Percentiles rank a stretch among this genome's conserved stretches.
phyloP scores from a whole-genome alignment of 2,113 vertebrate species.

The Coregonus clupeaformis region DNA sequence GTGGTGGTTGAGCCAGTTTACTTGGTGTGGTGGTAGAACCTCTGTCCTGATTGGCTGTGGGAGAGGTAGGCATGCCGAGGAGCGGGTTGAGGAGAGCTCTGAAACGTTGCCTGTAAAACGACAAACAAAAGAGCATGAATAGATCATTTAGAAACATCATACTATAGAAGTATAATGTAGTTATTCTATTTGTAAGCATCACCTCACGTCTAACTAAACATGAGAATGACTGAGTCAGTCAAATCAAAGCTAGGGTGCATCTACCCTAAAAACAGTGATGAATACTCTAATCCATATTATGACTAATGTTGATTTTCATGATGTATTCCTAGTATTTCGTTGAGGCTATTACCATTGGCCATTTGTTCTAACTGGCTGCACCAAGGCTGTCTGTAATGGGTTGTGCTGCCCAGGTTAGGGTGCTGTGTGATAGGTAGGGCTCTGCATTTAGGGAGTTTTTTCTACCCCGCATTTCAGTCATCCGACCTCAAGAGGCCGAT shows the following conservation, averaged over 20 bases:
- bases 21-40: constrained; percentile 86
- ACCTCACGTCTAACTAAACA: background rate
- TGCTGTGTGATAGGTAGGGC: too few species aligned
- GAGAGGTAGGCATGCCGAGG: constrained; percentile 83
- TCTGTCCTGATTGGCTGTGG: constrained; percentile 81
- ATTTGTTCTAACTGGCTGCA: too few species aligned
- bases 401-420: too few species aligned
- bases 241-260: background rate
- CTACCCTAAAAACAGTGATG: too few species aligned
- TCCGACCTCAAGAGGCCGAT: too few species aligned
- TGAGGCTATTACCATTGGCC: too few species aligned
- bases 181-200: background rate
- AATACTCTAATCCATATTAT: too few species aligned
- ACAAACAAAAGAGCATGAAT: background rate
- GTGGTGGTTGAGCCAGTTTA: constrained; percentile 32
- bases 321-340: too few species aligned
- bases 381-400: too few species aligned
- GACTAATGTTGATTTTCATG: too few species aligned
- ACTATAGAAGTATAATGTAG: background rate
- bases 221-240: background rate
- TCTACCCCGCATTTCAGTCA: too few species aligned
- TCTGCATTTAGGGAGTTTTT: too few species aligned
- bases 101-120: constrained; percentile 77
- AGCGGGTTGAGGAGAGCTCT: constrained; percentile 77
- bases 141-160: background rate